These are phyloP conservation scores for Neostethus bicornis DNA, from an alignment of 2,797 vertebrate genomes.

Conservation along the genomic window DNA sequence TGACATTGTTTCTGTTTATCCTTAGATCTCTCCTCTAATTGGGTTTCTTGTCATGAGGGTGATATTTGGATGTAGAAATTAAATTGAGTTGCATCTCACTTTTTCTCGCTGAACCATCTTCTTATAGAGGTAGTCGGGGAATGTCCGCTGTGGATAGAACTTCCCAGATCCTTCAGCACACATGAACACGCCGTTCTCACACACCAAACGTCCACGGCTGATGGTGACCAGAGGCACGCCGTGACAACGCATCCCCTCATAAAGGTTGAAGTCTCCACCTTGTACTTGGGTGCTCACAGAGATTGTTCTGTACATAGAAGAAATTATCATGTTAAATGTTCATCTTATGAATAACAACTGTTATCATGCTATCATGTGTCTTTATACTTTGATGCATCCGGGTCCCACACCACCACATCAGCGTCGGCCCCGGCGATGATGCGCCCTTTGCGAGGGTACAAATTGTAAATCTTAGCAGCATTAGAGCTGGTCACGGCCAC, in stretches of 20 bases:
- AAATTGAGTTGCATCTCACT: conserved; percentile 70
- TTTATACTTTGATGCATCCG: conserved; percentile 88
- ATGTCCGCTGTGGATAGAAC: conserved; percentile 93
- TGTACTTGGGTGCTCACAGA: conserved; percentile 93
- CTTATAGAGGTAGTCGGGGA: conserved; percentile 96
- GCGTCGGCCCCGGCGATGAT: conserved; percentile 93
- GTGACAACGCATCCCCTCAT: conserved; percentile 93
- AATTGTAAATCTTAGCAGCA: conserved; percentile 96
- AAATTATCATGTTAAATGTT: no score
- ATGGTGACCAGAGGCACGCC: conserved; percentile 94
- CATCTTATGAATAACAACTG: no score
- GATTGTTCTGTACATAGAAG: conserved; percentile 86
- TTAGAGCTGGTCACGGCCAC: conserved; percentile 97
- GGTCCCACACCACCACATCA: conserved; percentile 96
- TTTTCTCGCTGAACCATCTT: conserved; percentile 98
- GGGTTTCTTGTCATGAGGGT: no score
- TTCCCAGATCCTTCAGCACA: conserved; percentile 95
- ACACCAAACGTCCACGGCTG: conserved; percentile 92
- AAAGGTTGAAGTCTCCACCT: conserved; percentile 93
- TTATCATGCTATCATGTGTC: neutral
- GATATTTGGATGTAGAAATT: no score
- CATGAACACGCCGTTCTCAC: conserved; percentile 94
- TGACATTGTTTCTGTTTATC: no score
- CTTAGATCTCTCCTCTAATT: no score
- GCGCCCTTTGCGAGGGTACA: conserved; percentile 95